phyloP scores from a whole-genome alignment of 2,113 vertebrate genomes.

The Hydropotes inermis region DNA sequence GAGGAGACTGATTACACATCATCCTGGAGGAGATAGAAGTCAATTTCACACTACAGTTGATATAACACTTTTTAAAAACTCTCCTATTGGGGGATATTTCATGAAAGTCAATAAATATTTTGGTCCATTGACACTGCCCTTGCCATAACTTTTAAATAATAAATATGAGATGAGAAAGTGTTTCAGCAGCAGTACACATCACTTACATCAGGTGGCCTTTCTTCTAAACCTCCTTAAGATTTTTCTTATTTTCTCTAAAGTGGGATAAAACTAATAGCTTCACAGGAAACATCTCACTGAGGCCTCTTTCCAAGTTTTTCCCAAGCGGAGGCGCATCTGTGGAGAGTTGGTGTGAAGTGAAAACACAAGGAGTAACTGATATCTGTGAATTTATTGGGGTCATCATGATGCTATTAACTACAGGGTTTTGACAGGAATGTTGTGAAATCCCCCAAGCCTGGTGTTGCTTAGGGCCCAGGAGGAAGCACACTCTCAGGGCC shows the following conservation, averaged over 20 bases:
- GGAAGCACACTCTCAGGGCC: background rate
- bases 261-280: slow-evolving; percentile 36
- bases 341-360: slow-evolving; percentile 49
- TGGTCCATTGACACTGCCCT: background rate
- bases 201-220: background rate
- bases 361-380: slow-evolving; percentile 38
- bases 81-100: background rate
- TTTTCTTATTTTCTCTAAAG: slow-evolving; percentile 2
- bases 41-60: slow-evolving; percentile 29
- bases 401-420: slow-evolving; percentile 28
- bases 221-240: background rate
- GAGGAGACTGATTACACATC: background rate
- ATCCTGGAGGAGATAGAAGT: background rate
- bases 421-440: background rate
- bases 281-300: slow-evolving; percentile 17
- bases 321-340: background rate
- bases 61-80: background rate
- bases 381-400: slow-evolving; percentile 60
- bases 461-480: background rate
- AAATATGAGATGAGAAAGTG: background rate
- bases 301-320: slow-evolving; percentile 38
- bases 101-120: background rate
- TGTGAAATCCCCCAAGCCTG: background rate
- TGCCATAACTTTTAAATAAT: slow-evolving; percentile 39
- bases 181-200: background rate